Evolutionary conservation across 2,888 invertebrate species (phyloP).

Genomic region (Andrena trimmerana): DNA sequence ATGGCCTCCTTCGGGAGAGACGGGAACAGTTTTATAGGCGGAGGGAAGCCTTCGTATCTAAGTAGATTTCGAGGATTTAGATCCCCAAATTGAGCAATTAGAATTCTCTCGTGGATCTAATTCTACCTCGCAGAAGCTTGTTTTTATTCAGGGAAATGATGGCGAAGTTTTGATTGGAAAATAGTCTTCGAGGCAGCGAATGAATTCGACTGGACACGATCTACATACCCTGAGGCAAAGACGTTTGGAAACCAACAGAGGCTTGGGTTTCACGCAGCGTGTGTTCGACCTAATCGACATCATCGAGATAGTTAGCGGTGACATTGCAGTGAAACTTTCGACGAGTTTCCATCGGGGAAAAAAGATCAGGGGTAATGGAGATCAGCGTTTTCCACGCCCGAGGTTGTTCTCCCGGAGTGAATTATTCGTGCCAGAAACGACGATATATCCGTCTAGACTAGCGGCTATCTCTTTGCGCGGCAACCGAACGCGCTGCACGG

Average conservation of each 20-base stretch:
- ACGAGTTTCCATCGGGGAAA: constrained; percentile 68
- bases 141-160: no score
- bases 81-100: no score
- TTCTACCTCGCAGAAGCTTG: no score
- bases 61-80: no score
- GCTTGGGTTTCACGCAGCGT: constrained; percentile 34
- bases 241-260: not conserved
- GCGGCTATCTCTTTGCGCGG: constrained; percentile 53
- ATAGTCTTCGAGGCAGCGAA: no score
- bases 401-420: constrained; percentile 64
- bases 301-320: constrained; percentile 57
- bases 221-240: not conserved
- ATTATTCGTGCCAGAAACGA: constrained; percentile 68
- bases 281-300: constrained; percentile 46
- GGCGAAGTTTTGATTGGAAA: no score
- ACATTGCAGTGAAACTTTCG: constrained; percentile 70
- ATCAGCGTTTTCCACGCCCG: constrained; percentile 73
- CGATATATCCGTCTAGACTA: constrained; percentile 41
- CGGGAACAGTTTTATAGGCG: not conserved
- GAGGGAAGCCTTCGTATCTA: no score
- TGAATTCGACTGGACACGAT: not conserved
- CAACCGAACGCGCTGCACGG: not conserved
- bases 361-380: constrained; percentile 59
- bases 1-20: not conserved
- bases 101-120: no score